Evolutionary conservation across 2,888 invertebrate species (phyloP).

Genomic region (Fragum whitleyi): DNA sequence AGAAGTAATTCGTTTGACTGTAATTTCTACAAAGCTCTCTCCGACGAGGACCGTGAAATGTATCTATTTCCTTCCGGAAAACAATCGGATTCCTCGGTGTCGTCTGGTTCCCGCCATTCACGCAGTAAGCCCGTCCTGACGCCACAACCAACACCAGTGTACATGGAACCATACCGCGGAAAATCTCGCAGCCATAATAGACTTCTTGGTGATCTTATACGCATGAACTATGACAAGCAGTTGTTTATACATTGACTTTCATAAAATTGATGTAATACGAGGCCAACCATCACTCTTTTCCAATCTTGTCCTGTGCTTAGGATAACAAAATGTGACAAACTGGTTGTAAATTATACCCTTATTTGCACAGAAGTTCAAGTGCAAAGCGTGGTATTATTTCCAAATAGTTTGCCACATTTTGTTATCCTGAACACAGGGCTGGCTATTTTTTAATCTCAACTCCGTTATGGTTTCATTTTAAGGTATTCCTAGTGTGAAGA

Average conservation of each 20-base stretch:
- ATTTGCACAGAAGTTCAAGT: too few species aligned
- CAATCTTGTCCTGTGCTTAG: background rate
- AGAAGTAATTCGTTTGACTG: slow-evolving; percentile 60
- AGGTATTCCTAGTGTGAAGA: too few species aligned
- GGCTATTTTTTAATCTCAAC: too few species aligned
- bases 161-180: slow-evolving; percentile 69
- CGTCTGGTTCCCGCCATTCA: slow-evolving; percentile 32
- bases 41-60: slow-evolving; percentile 68
- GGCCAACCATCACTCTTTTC: too few species aligned
- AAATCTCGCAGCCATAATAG: slow-evolving; percentile 66
- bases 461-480: too few species aligned
- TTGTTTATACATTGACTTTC: slow-evolving; percentile 59
- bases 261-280: background rate
- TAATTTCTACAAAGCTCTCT: slow-evolving; percentile 56
- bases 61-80: slow-evolving; percentile 64
- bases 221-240: slow-evolving; percentile 72
- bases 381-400: too few species aligned
- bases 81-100: slow-evolving; percentile 35
- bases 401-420: too few species aligned
- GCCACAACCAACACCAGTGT: slow-evolving; percentile 65
- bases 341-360: too few species aligned
- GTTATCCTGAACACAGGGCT: too few species aligned
- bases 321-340: too few species aligned
- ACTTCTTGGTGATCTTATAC: slow-evolving; percentile 69
- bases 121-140: slow-evolving; percentile 64